Conservation (phyloP, 1,140 invertebrate species). For the Archivesica marissinica region DNA sequence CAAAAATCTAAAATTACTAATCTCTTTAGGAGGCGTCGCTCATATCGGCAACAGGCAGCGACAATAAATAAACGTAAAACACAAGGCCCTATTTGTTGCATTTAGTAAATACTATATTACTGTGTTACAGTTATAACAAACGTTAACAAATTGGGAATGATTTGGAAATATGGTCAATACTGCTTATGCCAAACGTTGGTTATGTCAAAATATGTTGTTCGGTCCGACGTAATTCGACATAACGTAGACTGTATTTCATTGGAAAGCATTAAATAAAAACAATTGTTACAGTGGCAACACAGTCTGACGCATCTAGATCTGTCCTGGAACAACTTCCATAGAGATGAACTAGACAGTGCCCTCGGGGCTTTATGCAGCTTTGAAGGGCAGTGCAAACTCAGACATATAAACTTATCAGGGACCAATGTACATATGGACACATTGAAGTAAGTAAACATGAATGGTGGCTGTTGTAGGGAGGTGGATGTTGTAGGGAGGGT, state of each 20-base stretch:
- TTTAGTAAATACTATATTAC: background rate
- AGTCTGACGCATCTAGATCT: constrained; percentile 48
- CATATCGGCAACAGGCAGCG: no score
- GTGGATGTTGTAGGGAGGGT: no score
- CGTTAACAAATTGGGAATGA: background rate
- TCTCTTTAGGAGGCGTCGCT: no score
- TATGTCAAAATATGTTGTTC: no score
- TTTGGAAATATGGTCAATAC: background rate
- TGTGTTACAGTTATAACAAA: background rate
- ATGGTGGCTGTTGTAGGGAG: no score
- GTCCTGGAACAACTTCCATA: constrained; percentile 35
- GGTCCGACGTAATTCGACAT: no score
- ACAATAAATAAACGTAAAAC: no score
- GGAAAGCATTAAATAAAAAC: no score
- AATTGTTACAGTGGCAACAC: constrained; percentile 48
- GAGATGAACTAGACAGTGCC: background rate
- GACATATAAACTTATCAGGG: constrained; percentile 14
- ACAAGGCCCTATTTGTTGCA: no score
- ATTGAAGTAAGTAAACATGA: constrained; percentile 37
- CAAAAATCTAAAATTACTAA: no score
- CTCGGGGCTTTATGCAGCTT: background rate
- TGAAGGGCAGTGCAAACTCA: background rate
- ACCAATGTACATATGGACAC: constrained; percentile 31
- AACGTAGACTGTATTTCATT: no score
- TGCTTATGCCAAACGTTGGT: no score